Evolutionary conservation across 2,888 invertebrate genomes (phyloP).

Genomic region (Bombylius discolor): DNA sequence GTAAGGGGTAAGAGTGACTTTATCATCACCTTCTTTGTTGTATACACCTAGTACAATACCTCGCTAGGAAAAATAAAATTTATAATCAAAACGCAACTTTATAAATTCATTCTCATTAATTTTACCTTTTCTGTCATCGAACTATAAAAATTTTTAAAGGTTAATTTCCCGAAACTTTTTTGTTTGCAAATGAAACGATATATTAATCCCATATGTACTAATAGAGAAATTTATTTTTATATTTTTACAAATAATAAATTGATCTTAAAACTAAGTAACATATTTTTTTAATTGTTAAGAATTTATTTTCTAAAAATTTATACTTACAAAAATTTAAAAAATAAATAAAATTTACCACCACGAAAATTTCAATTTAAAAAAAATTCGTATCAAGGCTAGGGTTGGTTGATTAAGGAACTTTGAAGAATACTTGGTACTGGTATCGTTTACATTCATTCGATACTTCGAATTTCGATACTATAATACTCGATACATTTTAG

Average conservation of each 20-base stretch:
- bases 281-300: too few species aligned
- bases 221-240: neutral
- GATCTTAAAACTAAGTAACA: too few species aligned
- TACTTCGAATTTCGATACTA: too few species aligned
- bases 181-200: neutral
- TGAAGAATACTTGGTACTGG: too few species aligned
- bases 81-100: neutral
- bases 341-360: too few species aligned
- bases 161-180: neutral
- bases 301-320: too few species aligned
- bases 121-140: constrained; percentile 15
- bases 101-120: neutral
- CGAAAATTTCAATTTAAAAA: too few species aligned
- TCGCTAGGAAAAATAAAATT: constrained; percentile 4
- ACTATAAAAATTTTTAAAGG: constrained; percentile 9
- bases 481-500: too few species aligned
- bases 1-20: constrained; percentile 9
- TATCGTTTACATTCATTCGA: too few species aligned
- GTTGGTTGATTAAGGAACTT: too few species aligned
- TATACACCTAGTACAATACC: constrained; percentile 15
- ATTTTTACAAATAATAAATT: neutral
- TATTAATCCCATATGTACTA: neutral
- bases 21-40: constrained; percentile 5
- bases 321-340: too few species aligned
- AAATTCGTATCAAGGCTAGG: too few species aligned